Conservation (phyloP, 2,888 invertebrate genomes). For the Agrochola lychnidis region DNA sequence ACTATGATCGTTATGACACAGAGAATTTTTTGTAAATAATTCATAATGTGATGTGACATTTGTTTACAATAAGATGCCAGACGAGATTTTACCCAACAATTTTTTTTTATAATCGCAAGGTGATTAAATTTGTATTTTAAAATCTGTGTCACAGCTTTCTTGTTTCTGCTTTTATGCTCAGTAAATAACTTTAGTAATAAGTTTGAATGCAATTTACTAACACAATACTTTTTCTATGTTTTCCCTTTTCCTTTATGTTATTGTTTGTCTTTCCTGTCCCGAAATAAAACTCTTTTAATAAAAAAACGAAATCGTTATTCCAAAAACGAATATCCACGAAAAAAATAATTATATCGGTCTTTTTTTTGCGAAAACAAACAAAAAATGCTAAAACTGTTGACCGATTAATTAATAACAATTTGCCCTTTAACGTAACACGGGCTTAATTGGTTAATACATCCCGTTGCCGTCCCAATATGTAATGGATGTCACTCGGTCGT, state of each 20-base stretch:
- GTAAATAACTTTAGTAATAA: conserved; percentile 60
- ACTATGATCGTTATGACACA: conserved; percentile 33
- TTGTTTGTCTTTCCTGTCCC: conserved; percentile 70
- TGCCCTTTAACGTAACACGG: conserved; percentile 72
- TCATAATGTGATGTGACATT: not conserved
- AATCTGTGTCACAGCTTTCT: conserved; percentile 28
- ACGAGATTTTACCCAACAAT: not conserved
- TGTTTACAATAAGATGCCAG: conserved; percentile 20
- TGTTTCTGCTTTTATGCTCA: conserved; percentile 35
- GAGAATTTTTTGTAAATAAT: not conserved
- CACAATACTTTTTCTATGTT: conserved; percentile 72
- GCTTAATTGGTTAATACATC: conserved; percentile 84
- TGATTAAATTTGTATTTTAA: not conserved
- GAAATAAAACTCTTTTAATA: not conserved
- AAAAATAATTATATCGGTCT: not conserved
- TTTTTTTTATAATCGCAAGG: not conserved
- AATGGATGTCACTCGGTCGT: conserved; percentile 72
- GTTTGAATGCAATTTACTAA: conserved; percentile 75
- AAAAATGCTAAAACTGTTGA: conserved; percentile 21
- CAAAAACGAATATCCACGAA: not conserved
- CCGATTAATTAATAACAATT: conserved; percentile 77
- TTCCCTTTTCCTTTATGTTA: conserved; percentile 71
- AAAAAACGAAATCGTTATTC: not conserved
- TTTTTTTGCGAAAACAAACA: not conserved
- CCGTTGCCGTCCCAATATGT: conserved; percentile 71